phyloP scores from a whole-genome alignment of 2,797 vertebrate genomes.

The Hylomyscus alleni region DNA sequence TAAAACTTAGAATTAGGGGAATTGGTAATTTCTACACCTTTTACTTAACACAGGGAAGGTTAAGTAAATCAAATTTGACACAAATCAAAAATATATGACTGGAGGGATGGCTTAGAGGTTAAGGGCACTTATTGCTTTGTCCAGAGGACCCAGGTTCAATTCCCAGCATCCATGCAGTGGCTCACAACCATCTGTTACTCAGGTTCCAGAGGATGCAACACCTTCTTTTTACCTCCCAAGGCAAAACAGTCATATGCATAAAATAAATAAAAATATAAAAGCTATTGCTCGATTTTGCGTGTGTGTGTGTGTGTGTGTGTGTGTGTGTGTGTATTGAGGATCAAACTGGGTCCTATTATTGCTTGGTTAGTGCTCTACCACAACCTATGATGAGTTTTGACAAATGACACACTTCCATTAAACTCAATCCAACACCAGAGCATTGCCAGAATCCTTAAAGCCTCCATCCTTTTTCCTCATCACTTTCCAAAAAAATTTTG shows the following conservation, averaged over 20 bases:
- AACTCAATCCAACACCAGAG: neutral
- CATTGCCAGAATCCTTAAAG: neutral
- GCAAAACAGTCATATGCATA: neutral
- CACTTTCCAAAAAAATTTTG: neutral
- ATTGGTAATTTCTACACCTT: neutral
- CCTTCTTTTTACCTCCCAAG: neutral
- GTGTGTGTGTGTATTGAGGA: no score
- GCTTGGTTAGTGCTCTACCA: neutral
- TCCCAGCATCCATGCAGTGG: neutral
- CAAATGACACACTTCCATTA: neutral
- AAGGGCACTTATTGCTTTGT: neutral
- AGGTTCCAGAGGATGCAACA: neutral
- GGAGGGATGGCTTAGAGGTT: neutral
- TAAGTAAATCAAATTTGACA: no score
- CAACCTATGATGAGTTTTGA: neutral
- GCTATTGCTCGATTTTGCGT: neutral
- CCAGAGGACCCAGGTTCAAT: neutral
- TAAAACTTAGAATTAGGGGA: neutral
- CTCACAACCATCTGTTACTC: neutral
- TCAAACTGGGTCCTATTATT: neutral
- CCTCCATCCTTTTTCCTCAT: neutral
- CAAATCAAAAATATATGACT: neutral
- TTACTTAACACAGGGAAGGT: neutral
- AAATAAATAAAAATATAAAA: neutral
- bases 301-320: neutral